Base-by-base conservation (phyloP, 2,797 vertebrate genomes). In the Calcarius lapponicus region DNA sequence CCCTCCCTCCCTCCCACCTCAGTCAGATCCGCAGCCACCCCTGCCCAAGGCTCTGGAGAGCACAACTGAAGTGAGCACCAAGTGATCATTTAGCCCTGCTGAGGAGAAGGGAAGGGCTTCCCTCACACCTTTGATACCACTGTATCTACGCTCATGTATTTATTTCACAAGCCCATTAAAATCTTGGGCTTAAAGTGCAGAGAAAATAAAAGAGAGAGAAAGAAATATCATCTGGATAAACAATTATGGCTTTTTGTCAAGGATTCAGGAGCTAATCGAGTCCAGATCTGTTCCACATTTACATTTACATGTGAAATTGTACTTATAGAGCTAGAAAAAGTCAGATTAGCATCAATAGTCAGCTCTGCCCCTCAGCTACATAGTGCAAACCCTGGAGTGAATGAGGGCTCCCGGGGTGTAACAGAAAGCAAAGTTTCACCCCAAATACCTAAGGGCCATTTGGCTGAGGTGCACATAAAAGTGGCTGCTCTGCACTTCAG, bases 191-290 rank as follows among this genome's bases (percentile, higher is more conserved):
- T 92, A 48, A 94, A 95, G 50, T 22, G 38, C 4, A 65, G 57
- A 62, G 56, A 94, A 94, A 94, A 92, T 43, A 73, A 73, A 15
- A 86, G 65, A 60, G n/a, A 92, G 47, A 91, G 73, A 93, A 90
- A 92, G 92, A 51, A 90, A 92, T 73, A 90, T 95, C 83, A 97
- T 94, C 95, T 97, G 94, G 86, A 96, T 93, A 96, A 97, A 94
- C 83, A 95, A 94, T 97, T 94, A 95, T 47, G 80, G 83, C 71
- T 90, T 93, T 94, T 81, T 95, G 85, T 96, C 96, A 95, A 94
- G 64, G 92, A 74, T 54, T 91, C 54, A 28, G 80, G 83, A 95
- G 84, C 53, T 96, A 96, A 96, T 95, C 64, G 57, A 95, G 93
- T 94, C 94, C 96, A 97, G 94, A 95, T 93, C 88, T 92, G 82